Conservation (phyloP, 1,140 invertebrate genomes). For the Brachionus sp. region DNA sequence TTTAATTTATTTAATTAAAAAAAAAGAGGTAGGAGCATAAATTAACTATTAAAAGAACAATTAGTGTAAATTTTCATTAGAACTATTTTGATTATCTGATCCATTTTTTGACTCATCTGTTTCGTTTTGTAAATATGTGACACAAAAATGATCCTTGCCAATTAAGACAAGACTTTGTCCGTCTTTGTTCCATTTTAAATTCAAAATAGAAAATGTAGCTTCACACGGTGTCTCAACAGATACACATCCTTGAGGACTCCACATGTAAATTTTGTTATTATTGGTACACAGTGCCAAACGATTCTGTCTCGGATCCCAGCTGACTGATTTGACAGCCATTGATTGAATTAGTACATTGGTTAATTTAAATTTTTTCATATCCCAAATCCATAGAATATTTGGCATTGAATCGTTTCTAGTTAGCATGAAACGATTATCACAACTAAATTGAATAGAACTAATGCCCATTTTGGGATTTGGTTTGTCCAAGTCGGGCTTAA, state of each 20-base stretch:
- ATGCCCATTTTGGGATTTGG: slow-evolving; percentile 58
- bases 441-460: slow-evolving; percentile 55
- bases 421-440: slow-evolving; percentile 57
- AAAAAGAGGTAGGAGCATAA: slow-evolving; percentile 44
- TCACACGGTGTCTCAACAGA: slow-evolving; percentile 57
- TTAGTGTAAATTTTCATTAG: neutral
- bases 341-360: slow-evolving; percentile 54
- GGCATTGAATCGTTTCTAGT: slow-evolving; percentile 60
- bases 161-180: slow-evolving; percentile 54
- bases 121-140: slow-evolving; percentile 46
- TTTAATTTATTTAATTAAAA: neutral
- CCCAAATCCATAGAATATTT: slow-evolving; percentile 58
- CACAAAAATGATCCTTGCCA: slow-evolving; percentile 57
- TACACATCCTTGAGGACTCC: slow-evolving; percentile 56
- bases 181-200: slow-evolving; percentile 55
- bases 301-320: slow-evolving; percentile 56
- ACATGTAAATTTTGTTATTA: slow-evolving; percentile 59
- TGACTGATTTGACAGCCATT: slow-evolving; percentile 55
- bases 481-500: slow-evolving; percentile 57
- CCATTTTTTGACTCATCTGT: slow-evolving; percentile 23
- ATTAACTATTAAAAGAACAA: neutral
- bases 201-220: slow-evolving; percentile 54
- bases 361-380: slow-evolving; percentile 52
- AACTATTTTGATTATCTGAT: slow-evolving; percentile 6
- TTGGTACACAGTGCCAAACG: slow-evolving; percentile 57